These are phyloP conservation scores for Noctua pronuba DNA, from an alignment of 2,888 invertebrate genomes.

Conservation along the genomic window DNA sequence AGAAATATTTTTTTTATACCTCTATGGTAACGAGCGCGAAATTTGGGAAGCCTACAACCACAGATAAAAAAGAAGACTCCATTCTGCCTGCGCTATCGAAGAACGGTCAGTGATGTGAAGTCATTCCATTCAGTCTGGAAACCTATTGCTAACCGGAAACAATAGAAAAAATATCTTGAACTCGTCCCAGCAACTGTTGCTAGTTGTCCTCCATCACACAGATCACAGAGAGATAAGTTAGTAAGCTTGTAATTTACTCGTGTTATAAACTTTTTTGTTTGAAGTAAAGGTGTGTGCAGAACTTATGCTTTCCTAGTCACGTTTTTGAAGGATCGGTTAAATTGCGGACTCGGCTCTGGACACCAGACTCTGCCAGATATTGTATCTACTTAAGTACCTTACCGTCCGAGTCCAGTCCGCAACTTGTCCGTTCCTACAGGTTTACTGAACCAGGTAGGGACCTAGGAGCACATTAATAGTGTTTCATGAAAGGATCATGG, in stretches of 20 bases:
- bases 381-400: too few relatives aligned
- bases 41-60: not conserved
- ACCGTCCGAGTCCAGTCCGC: too few relatives aligned
- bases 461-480: too few relatives aligned
- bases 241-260: slow-evolving; percentile 40
- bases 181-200: slow-evolving; percentile 15
- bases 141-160: slow-evolving; percentile 23
- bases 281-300: slow-evolving; percentile 26
- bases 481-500: too few relatives aligned
- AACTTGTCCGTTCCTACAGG: too few relatives aligned
- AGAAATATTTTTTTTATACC: not conserved
- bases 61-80: not conserved
- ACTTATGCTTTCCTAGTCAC: not conserved
- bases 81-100: not conserved
- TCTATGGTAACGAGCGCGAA: not conserved
- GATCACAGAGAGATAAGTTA: slow-evolving; percentile 36
- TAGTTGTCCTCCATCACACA: slow-evolving; percentile 29
- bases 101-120: not conserved
- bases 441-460: too few relatives aligned
- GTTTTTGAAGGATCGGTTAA: not conserved
- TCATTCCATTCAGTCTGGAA: not conserved
- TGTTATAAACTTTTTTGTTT: slow-evolving; percentile 17
- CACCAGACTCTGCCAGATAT: not conserved
- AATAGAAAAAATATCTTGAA: slow-evolving; percentile 18
- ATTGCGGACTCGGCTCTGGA: not conserved